phyloP scores from a whole-genome alignment of 1,140 invertebrate genomes.

The Papilio polytes region DNA sequence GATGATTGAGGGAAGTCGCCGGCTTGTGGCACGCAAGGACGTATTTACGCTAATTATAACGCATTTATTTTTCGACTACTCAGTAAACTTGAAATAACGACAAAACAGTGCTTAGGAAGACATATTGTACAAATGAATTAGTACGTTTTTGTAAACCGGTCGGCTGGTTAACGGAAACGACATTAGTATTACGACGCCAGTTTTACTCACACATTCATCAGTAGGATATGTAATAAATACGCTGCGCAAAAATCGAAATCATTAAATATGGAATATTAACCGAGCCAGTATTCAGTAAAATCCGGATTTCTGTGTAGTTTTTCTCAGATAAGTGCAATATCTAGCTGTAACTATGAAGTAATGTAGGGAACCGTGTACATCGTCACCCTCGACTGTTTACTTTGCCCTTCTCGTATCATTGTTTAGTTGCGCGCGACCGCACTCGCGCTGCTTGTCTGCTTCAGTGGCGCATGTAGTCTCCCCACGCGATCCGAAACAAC shows the following conservation, averaged over 20 bases:
- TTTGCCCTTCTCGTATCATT: conserved; percentile 42
- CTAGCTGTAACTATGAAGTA: conserved; percentile 74
- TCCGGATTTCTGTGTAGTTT: conserved; percentile 79
- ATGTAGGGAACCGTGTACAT: conserved; percentile 56
- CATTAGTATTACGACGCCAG: conserved; percentile 55
- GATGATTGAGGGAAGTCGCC: conserved; percentile 59
- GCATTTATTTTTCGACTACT: conserved; percentile 49
- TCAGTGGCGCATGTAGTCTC: conserved; percentile 68
- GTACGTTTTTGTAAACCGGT: conserved; percentile 42
- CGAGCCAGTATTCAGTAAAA: conserved; percentile 81
- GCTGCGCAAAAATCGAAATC: conserved; percentile 62
- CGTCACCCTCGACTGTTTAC: conserved; percentile 48
- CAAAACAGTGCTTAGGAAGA: conserved; percentile 49
- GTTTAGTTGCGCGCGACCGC: conserved; percentile 54
- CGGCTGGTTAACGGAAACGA: conserved; percentile 16
- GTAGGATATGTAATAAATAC: conserved; percentile 57
- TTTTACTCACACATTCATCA: conserved; percentile 54
- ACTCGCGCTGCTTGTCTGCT: conserved; percentile 73
- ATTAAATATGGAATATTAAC: conserved; percentile 72
- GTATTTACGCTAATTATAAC: conserved; percentile 50
- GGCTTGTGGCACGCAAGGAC: conserved; percentile 64
- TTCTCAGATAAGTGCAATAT: conserved; percentile 79
- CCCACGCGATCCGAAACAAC: conserved; percentile 55
- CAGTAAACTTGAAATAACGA: conserved; percentile 51
- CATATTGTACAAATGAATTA: conserved; percentile 57